Conservation (phyloP, 2,113 vertebrate genomes). For the Azemiops feae region DNA sequence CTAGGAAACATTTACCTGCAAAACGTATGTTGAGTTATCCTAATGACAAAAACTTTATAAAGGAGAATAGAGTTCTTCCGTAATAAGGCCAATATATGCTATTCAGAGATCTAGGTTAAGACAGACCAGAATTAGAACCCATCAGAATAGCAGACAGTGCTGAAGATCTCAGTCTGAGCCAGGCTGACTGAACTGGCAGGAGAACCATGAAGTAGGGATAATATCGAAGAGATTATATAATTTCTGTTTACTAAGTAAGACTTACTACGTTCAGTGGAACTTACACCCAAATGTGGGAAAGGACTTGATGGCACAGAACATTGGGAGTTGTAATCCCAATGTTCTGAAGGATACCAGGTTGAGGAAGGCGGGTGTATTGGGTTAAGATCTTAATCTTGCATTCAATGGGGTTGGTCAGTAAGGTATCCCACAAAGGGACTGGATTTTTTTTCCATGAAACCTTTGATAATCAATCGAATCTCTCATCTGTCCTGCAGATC, state of each 20-base stretch:
- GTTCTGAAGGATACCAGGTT: background rate
- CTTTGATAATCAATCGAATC: background rate
- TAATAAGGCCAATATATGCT: background rate
- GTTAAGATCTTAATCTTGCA: background rate
- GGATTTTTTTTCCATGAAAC: background rate
- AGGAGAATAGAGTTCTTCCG: background rate
- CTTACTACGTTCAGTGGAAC: background rate
- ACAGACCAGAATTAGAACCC: background rate
- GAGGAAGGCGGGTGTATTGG: background rate
- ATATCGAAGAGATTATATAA: background rate
- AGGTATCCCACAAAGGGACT: background rate
- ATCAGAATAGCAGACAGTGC: background rate
- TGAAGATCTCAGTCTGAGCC: background rate
- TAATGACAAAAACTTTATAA: background rate
- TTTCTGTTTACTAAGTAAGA: too few relatives aligned
- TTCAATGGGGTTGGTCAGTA: background rate
- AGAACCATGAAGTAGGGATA: background rate
- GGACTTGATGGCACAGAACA: background rate
- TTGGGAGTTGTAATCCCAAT: background rate
- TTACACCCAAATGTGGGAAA: background rate
- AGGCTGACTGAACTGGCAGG: background rate
- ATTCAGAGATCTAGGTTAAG: background rate
- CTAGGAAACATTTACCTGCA: background rate
- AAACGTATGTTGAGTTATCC: background rate
- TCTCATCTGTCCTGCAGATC: constrained; percentile 65